Evolutionary conservation across 2,888 invertebrate species (phyloP).

Genomic region (Blera fallax): DNA sequence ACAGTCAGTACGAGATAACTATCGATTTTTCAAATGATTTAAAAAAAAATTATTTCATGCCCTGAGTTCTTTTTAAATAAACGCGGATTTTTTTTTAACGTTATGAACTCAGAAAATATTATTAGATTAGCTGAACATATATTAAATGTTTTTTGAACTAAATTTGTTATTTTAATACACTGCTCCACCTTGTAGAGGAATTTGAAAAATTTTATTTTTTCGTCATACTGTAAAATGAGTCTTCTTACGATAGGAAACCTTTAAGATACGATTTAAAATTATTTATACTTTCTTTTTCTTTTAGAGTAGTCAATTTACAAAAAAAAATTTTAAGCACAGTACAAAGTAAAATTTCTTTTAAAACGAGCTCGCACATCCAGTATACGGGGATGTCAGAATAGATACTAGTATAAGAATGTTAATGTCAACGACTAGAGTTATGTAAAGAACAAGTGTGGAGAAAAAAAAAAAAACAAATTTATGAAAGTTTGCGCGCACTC

Average conservation of each 20-base stretch:
- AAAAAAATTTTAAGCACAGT: conserved; percentile 7
- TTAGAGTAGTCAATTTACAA: neutral
- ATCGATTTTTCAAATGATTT: conserved; percentile 62
- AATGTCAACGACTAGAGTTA: conserved; percentile 65
- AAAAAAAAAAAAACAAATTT: conserved; percentile 8
- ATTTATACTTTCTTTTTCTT: neutral
- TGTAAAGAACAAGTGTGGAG: conserved; percentile 49
- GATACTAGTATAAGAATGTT: conserved; percentile 66
- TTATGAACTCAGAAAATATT: neutral
- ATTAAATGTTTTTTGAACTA: neutral
- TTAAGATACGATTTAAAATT: neutral
- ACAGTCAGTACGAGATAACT: conserved; percentile 43
- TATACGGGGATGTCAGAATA: conserved; percentile 58
- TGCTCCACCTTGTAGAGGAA: neutral
- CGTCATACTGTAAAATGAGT: conserved; percentile 2
- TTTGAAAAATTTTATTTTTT: conserved; percentile 3
- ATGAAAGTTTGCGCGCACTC: conserved; percentile 52
- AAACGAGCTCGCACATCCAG: conserved; percentile 37
- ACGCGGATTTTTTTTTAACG: neutral
- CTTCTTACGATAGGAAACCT: neutral
- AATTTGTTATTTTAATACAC: neutral
- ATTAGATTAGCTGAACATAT: neutral
- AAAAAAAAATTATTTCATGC: neutral
- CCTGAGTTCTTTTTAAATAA: neutral
- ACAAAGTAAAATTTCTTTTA: conserved; percentile 22